Conservation (phyloP, 2,888 invertebrate genomes). For the Tipula confusa region DNA sequence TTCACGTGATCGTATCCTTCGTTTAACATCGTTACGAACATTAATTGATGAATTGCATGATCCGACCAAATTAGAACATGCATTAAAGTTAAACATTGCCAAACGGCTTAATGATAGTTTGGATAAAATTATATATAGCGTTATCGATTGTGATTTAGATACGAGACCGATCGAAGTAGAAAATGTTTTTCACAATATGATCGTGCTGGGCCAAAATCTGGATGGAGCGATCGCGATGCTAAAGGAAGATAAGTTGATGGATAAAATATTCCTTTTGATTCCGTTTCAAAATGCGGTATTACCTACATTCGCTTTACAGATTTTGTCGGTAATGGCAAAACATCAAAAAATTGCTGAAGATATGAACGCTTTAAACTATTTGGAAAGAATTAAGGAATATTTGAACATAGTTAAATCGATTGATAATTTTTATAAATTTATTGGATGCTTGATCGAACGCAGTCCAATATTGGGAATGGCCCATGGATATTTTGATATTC, state of each 20-base stretch:
- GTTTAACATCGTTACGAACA: background rate
- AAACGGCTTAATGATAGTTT: background rate
- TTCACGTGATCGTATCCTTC: background rate
- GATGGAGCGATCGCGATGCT: conserved; percentile 29
- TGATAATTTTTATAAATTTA: conserved; percentile 41
- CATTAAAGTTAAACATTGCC: background rate
- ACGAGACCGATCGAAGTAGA: background rate
- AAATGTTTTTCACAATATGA: conserved; percentile 4
- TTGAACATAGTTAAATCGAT: conserved; percentile 39
- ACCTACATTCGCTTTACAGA: background rate
- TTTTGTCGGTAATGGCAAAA: conserved; percentile 26
- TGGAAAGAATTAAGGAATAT: conserved; percentile 38
- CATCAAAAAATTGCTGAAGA: conserved; percentile 35
- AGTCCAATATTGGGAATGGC: conserved; percentile 41
- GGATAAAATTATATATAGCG: background rate
- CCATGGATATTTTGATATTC: conserved; percentile 43
- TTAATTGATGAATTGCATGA: background rate
- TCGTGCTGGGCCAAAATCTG: conserved; percentile 21
- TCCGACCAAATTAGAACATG: background rate
- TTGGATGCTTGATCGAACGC: conserved; percentile 42
- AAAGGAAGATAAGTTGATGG: conserved; percentile 29
- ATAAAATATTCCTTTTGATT: conserved; percentile 32
- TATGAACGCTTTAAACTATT: conserved; percentile 36
- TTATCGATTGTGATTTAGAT: background rate
- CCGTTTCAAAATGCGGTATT: background rate